These are phyloP conservation scores for Caenorhabditis macrosperma DNA, from an alignment of 2,888 invertebrate species.

Conservation along the genomic window DNA sequence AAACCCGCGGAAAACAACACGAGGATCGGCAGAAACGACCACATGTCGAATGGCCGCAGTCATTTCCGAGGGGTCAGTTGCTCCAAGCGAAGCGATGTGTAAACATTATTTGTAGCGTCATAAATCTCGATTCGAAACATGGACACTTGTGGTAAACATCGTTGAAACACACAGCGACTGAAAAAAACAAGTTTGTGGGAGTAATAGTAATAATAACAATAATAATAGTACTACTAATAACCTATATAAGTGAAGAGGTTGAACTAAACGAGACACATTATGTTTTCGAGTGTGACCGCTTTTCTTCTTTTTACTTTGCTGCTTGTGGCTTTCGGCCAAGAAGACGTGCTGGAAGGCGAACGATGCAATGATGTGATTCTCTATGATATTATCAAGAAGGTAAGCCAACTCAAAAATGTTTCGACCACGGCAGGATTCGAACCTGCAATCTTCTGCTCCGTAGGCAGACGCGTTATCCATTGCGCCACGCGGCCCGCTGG, in stretches of 20 bases:
- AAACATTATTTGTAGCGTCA: too few species aligned
- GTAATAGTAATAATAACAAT: not conserved
- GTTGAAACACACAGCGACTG: too few species aligned
- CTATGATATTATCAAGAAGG: conserved; percentile 45
- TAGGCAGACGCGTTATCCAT: conserved; percentile 80
- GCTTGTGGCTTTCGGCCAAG: conserved; percentile 1
- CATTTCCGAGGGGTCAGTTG: not conserved
- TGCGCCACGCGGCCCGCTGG: conserved; percentile 71
- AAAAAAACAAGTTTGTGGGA: too few species aligned
- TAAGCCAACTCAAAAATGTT: conserved; percentile 10
- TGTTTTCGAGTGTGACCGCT: not conserved
- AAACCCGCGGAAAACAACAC: not conserved
- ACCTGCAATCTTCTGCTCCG: conserved; percentile 81
- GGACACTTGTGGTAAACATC: too few species aligned
- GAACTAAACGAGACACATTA: not conserved
- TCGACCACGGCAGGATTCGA: conserved; percentile 79
- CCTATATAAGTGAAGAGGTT: conserved; percentile 6
- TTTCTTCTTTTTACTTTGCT: not conserved
- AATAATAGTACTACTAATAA: not conserved
- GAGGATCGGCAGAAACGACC: not conserved
- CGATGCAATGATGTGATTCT: conserved; percentile 47
- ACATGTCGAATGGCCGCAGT: too few species aligned
- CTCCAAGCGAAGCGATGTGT: too few species aligned
- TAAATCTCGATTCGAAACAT: too few species aligned
- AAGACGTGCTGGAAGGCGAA: conserved; percentile 25